Percentiles rank a stretch among this genome's conserved stretches.
Conservation (phyloP, 2,888 invertebrate species). For the Drymonia ruficornis region DNA sequence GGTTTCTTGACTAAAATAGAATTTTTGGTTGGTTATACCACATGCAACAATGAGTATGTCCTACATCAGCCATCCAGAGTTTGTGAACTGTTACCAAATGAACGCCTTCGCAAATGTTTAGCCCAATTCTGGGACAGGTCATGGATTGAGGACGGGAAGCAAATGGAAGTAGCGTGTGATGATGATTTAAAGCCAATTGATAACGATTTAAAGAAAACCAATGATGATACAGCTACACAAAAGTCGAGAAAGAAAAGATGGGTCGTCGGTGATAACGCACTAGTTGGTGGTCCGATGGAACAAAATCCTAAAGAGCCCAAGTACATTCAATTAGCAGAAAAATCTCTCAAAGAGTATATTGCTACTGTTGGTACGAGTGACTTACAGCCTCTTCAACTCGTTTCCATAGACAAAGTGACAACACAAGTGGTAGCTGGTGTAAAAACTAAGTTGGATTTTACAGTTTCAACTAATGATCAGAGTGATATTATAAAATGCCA, state of each 20-base stretch:
- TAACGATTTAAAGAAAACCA: constrained; percentile 6
- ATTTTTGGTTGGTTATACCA: constrained; percentile 83
- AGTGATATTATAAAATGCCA: constrained; percentile 59
- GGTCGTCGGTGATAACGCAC: too few species aligned
- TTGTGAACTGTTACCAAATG: constrained; percentile 57
- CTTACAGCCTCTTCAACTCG: constrained; percentile 29
- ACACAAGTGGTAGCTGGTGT: constrained; percentile 76
- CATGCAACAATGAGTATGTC: constrained; percentile 70
- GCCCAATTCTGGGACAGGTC: constrained; percentile 82
- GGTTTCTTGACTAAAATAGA: constrained; percentile 84
- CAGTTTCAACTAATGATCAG: constrained; percentile 16
- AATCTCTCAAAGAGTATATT: constrained; percentile 38
- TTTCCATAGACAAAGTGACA: constrained; percentile 58
- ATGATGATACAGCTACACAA: constrained; percentile 1
- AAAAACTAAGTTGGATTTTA: constrained; percentile 67
- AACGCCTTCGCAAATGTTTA: constrained; percentile 56
- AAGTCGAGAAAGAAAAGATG: constrained; percentile 35
- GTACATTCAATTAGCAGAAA: constrained; percentile 34
- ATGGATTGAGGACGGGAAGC: constrained; percentile 80
- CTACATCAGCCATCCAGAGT: constrained; percentile 34
- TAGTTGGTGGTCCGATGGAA: constrained; percentile 18
- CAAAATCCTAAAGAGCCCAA: constrained; percentile 32
- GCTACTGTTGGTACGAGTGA: constrained; percentile 12
- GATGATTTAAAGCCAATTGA: constrained; percentile 23
- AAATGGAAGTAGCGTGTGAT: constrained; percentile 63